Evolutionary conservation across 2,888 invertebrate species (phyloP).

Genomic region (Drosophila stalkeri): DNA sequence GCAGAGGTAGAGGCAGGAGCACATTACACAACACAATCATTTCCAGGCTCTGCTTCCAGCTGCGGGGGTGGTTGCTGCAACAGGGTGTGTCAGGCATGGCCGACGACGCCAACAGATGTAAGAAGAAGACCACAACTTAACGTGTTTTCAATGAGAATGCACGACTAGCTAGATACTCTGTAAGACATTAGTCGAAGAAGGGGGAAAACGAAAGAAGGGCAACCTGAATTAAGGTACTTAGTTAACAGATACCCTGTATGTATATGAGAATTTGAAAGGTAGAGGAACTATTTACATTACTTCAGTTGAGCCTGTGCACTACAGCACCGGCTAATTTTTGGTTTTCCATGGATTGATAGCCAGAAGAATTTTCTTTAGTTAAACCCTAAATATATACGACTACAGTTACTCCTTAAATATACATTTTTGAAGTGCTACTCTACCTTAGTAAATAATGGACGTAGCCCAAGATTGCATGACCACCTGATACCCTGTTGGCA

Average conservation of each 20-base stretch:
- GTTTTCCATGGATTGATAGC: too few species aligned
- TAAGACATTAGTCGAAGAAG: not conserved
- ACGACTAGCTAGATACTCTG: slow-evolving; percentile 3
- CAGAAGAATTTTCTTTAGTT: too few species aligned
- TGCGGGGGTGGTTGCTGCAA: slow-evolving; percentile 45
- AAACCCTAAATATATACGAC: not conserved
- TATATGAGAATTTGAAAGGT: too few species aligned
- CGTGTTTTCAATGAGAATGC: not conserved
- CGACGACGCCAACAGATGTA: slow-evolving; percentile 7
- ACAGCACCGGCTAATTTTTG: not conserved
- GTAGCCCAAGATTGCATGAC: too few species aligned
- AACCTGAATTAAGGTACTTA: not conserved
- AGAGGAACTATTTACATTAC: not conserved
- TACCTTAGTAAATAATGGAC: not conserved
- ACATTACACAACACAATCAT: slow-evolving; percentile 58
- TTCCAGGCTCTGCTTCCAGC: slow-evolving; percentile 55
- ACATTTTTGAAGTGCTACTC: not conserved
- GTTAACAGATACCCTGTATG: not conserved
- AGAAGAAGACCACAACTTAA: slow-evolving; percentile 2
- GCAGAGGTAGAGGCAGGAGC: slow-evolving; percentile 1
- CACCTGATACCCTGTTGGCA: not conserved
- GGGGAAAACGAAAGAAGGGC: not conserved
- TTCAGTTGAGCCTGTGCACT: not conserved
- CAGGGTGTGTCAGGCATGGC: slow-evolving; percentile 52
- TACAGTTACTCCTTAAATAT: not conserved